A percentile compares a stretch with the other conserved stretches of the same genome.
These are phyloP conservation scores for Gastrophysa polygoni DNA, from an alignment of 2,888 invertebrate genomes.

Conservation along the genomic window DNA sequence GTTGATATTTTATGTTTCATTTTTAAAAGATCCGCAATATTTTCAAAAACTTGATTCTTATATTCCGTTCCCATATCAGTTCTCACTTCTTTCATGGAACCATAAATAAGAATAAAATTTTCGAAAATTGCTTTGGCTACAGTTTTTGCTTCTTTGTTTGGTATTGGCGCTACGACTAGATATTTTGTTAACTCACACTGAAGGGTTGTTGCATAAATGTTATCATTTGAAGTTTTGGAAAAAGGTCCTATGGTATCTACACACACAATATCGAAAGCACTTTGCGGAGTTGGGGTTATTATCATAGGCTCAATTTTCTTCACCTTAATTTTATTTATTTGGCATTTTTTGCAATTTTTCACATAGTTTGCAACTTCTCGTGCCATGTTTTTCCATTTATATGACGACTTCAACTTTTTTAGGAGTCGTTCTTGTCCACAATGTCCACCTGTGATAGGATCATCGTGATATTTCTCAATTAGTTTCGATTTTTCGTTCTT, in stretches of 20 bases:
- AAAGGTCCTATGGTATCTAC: constrained; percentile 21
- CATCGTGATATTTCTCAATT: constrained; percentile 13
- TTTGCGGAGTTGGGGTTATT: constrained; percentile 26
- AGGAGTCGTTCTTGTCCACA: not conserved
- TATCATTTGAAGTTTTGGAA: not conserved
- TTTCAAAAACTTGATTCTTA: constrained; percentile 11
- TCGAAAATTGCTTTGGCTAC: constrained; percentile 38
- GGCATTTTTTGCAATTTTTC: constrained; percentile 9
- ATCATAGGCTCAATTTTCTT: constrained; percentile 21
- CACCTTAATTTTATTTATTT: constrained; percentile 16
- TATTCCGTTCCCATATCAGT: constrained; percentile 18
- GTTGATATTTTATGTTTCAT: constrained; percentile 18
- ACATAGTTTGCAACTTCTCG: constrained; percentile 16
- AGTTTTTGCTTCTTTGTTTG: constrained; percentile 38
- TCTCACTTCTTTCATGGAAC: constrained; percentile 10
- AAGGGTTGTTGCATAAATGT: constrained; percentile 29
- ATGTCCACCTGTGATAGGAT: constrained; percentile 11
- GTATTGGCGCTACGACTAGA: constrained; percentile 32
- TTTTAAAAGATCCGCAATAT: not conserved
- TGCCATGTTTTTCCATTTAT: constrained; percentile 14
- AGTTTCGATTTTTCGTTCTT: constrained; percentile 9
- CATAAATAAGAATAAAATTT: constrained; percentile 32
- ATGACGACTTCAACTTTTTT: constrained; percentile 1
- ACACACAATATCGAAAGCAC: constrained; percentile 25
- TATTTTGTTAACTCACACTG: constrained; percentile 36